Evolutionary conservation across 1,140 invertebrate genomes (phyloP).

Genomic region (Bombus cullumanus): DNA sequence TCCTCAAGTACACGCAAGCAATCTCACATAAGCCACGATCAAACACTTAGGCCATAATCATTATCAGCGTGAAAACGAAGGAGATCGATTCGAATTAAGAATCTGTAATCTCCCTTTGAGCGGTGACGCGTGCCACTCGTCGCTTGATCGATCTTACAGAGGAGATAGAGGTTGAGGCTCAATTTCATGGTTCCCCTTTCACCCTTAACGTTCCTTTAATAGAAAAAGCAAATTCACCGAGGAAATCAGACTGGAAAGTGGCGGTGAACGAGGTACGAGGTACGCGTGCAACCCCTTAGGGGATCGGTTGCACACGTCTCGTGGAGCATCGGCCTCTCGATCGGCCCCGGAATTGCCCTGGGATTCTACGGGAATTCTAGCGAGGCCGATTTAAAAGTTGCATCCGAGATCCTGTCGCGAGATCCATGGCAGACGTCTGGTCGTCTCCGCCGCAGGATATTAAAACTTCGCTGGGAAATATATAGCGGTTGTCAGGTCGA

Average conservation of each 20-base stretch:
- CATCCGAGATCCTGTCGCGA: conserved; percentile 19
- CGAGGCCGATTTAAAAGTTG: conserved; percentile 55
- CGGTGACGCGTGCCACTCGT: background rate
- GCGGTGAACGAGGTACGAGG: background rate
- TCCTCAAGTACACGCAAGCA: background rate
- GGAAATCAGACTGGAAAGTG: conserved; percentile 44
- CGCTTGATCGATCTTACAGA: background rate
- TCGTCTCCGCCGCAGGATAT: conserved; percentile 47
- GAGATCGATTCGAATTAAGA: background rate
- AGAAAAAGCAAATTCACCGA: conserved; percentile 56
- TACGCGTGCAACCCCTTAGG: conserved; percentile 4
- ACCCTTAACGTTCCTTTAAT: conserved; percentile 37
- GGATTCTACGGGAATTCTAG: conserved; percentile 31
- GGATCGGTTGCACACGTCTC: background rate
- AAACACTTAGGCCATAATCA: background rate
- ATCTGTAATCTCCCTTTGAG: background rate
- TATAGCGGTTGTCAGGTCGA: conserved; percentile 4
- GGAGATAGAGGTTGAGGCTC: background rate
- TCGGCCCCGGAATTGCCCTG: background rate
- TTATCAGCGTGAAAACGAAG: background rate
- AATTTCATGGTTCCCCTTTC: conserved; percentile 20
- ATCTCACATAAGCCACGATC: background rate
- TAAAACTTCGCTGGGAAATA: conserved; percentile 56
- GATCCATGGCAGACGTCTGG: conserved; percentile 34
- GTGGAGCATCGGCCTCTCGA: background rate